Base-by-base conservation (phyloP, 2,797 vertebrate species). In the Megaceryle alcyon region DNA sequence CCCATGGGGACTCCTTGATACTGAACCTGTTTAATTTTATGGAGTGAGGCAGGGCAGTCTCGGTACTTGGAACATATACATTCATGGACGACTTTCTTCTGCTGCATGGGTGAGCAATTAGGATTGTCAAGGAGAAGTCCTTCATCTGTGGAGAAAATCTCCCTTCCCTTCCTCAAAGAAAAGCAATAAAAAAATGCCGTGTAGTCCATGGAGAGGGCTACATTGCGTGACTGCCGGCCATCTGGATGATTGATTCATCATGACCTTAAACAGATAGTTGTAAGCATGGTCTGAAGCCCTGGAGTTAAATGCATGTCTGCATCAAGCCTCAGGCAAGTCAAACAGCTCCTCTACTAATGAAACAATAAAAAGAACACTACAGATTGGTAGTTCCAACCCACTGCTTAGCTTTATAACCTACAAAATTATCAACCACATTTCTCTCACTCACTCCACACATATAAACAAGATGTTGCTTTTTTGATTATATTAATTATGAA, bases 181-280 rank as follows among this genome's bases (percentile, higher is more conserved):
- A 53, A 82, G 87, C 70, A 56, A 33, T 90, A 49, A 49, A 66
- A 53, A 76, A 54, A 20, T 49, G 39, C 54, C 37, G 3, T 1
- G 6, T 39, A 86, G 92, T 87, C 93, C 61, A 3, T 61, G 59
- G 95, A 93, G 94, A 92, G 79, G 15, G 12, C 72, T 87, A 1
- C 70, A 73, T 96, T 96, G 94, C 82, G 66, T 95, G 94, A 95
- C 96, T 94, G 70, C 14, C 0, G 31, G 44, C 92, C 85, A 71
- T 95, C 94, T 92, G 91, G 92, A 87, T 96, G 93, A 94, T 90
- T 79, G 92, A 94, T 73, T 92, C 77, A 73, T 94, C 94, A 69
- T 48, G 61, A 83, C 54, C 84, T 59, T 78, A 92, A 79, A 19
- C 76, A 90, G 56, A 63, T 69, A 76, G 83, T 6, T 59, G 39